Conservation (phyloP, 2,797 vertebrate species). For the Lemur catta region DNA sequence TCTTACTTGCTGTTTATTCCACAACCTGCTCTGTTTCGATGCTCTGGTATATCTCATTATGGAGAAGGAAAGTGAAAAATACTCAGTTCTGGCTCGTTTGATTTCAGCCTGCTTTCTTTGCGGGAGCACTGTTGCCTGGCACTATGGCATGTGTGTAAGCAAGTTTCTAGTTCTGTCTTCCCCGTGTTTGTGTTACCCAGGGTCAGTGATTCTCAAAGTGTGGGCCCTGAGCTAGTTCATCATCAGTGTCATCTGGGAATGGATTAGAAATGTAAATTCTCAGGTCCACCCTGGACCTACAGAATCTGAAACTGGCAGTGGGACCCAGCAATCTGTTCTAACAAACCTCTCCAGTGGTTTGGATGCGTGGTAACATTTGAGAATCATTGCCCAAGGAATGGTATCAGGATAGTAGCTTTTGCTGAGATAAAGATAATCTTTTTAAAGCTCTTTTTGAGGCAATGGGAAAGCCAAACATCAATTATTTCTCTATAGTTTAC, state of each 20-base stretch:
- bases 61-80: not conserved
- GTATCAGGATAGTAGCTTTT: not conserved
- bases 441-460: not conserved
- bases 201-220: not conserved
- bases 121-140: not conserved
- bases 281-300: not conserved
- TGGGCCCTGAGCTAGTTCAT: not conserved
- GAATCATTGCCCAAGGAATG: not conserved
- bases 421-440: not conserved
- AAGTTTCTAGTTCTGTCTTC: constrained; percentile 24
- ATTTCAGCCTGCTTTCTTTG: not conserved
- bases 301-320: not conserved
- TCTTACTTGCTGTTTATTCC: not conserved
- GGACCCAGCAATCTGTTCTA: not conserved
- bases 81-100: not conserved
- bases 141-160: not conserved
- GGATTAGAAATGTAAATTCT: constrained; percentile 7
- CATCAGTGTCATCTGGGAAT: not conserved
- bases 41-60: not conserved
- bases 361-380: not conserved
- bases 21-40: not conserved
- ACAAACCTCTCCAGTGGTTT: not conserved
- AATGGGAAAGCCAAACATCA: not conserved
- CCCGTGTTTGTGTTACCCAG: not conserved
- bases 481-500: not conserved